phyloP scores from a whole-genome alignment of 2,888 invertebrate species.

The Eretmocerus hayati region DNA sequence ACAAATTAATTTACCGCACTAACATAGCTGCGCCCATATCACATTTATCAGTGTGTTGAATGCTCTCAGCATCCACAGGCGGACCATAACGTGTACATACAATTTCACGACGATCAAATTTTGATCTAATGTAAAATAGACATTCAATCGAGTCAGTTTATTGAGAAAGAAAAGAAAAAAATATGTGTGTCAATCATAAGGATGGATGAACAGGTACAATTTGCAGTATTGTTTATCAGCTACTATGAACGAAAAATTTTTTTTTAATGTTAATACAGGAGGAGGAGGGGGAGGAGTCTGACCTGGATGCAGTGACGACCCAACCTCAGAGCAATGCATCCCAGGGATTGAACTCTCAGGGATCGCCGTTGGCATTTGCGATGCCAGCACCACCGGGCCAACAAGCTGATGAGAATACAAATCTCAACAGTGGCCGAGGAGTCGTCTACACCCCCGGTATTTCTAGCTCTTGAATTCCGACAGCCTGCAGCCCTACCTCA shows the following conservation, averaged over 20 bases:
- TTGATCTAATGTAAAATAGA: too few relatives aligned
- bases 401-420: constrained; percentile 60
- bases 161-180: too few relatives aligned
- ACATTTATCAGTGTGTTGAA: too few relatives aligned
- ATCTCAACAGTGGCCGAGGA: constrained; percentile 49
- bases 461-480: constrained; percentile 30
- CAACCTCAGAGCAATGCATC: constrained; percentile 52
- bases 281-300: constrained; percentile 54
- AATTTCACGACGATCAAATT: too few relatives aligned
- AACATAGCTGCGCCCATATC: too few relatives aligned
- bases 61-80: too few relatives aligned
- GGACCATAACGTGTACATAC: too few relatives aligned
- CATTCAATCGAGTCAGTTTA: too few relatives aligned
- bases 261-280: constrained; percentile 8
- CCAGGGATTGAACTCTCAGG: constrained; percentile 48
- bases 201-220: too few relatives aligned
- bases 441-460: constrained; percentile 43
- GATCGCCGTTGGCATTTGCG: constrained; percentile 47
- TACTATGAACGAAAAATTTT: background rate
- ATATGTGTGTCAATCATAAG: too few relatives aligned
- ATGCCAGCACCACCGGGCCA: constrained; percentile 57
- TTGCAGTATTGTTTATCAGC: too few relatives aligned
- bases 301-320: constrained; percentile 53
- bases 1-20: too few relatives aligned
- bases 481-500: background rate